Percentiles rank a stretch among this genome's conserved stretches.
These are phyloP conservation scores for Polypedilum pembai DNA, from an alignment of 1,140 invertebrate genomes.

Conservation along the genomic window DNA sequence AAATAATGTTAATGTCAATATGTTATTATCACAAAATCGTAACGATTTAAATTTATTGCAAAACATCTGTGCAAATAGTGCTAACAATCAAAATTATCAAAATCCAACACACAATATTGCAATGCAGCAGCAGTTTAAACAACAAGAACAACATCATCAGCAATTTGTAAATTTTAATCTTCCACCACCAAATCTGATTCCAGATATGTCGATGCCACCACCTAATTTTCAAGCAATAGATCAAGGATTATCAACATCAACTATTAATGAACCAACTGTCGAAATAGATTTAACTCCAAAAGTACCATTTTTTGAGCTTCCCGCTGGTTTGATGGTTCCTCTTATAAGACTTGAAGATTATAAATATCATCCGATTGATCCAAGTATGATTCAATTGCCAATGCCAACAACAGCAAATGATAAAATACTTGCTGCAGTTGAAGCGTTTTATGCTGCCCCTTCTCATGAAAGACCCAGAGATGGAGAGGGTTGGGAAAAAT, in stretches of 20 bases:
- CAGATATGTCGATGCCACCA: slow-evolving; percentile 77
- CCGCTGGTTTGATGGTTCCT: slow-evolving; percentile 91
- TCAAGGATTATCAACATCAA: slow-evolving; percentile 40
- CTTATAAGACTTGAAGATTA: slow-evolving; percentile 84
- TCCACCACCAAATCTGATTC: slow-evolving; percentile 50
- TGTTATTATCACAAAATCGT: not conserved
- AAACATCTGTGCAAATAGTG: not conserved
- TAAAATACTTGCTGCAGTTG: slow-evolving; percentile 80
- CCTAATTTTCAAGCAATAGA: slow-evolving; percentile 58
- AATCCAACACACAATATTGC: not conserved
- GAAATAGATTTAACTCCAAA: slow-evolving; percentile 64
- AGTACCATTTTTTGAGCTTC: slow-evolving; percentile 92
- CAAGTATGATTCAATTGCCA: slow-evolving; percentile 80
- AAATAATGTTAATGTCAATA: not conserved
- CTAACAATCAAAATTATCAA: slow-evolving; percentile 28
- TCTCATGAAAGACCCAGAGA: slow-evolving; percentile 90
- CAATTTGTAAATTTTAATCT: slow-evolving; percentile 35
- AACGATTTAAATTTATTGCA: not conserved
- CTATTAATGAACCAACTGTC: slow-evolving; percentile 34
- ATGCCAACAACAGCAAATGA: slow-evolving; percentile 90
- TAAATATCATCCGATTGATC: slow-evolving; percentile 83
- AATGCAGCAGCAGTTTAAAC: slow-evolving; percentile 29
- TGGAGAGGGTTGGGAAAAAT: slow-evolving; percentile 97
- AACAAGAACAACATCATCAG: slow-evolving; percentile 31
- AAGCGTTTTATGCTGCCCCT: slow-evolving; percentile 89